Percentiles rank a stretch among this genome's conserved stretches.
Evolutionary conservation across 2,888 invertebrate species (phyloP).

Genomic region (Schizaphis graminum): DNA sequence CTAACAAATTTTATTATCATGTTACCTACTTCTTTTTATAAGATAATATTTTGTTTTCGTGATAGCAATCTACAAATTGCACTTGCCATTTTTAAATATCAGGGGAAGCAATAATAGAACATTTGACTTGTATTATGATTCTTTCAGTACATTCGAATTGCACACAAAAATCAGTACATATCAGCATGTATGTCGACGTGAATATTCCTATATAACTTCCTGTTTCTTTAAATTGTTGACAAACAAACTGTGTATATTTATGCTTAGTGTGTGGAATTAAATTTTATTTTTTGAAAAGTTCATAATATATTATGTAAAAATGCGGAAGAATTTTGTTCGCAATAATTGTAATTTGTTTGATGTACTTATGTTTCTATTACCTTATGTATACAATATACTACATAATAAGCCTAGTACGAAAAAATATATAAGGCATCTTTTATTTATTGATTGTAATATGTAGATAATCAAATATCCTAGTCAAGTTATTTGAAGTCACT

Average conservation of each 20-base stretch:
- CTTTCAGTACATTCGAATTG: background rate
- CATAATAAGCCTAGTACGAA: background rate
- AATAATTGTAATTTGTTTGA: background rate
- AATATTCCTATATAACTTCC: background rate
- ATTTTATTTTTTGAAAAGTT: background rate
- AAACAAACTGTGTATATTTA: background rate
- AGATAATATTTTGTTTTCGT: background rate
- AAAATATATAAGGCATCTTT: background rate
- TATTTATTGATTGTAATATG: background rate
- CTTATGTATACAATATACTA: background rate
- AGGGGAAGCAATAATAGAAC: background rate
- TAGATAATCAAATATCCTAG: background rate
- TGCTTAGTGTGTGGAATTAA: background rate
- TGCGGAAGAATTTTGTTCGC: background rate
- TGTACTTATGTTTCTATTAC: background rate
- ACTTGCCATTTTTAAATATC: background rate
- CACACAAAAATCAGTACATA: background rate
- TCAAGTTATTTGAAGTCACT: background rate
- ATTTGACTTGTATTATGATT: background rate
- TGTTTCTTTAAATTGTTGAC: slow-evolving; percentile 35
- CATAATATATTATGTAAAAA: no score
- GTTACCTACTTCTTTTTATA: background rate
- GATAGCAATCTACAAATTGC: background rate
- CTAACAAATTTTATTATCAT: background rate
- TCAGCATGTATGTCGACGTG: background rate